These are phyloP conservation scores for Sepiola atlantica DNA, from an alignment of 2,888 invertebrate species.

Conservation along the genomic window DNA sequence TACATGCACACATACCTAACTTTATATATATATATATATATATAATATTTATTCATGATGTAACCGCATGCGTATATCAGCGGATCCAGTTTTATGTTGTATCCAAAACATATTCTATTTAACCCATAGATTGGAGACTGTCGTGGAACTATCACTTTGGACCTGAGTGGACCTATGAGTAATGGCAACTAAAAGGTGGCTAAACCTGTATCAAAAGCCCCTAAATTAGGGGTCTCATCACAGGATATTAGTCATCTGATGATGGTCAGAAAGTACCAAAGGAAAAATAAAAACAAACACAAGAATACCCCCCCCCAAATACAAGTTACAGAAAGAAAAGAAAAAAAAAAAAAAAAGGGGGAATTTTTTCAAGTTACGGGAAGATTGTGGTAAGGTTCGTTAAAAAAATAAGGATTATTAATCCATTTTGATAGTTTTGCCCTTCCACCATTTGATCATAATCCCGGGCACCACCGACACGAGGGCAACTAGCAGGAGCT, in stretches of 20 bases:
- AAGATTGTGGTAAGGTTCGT: neutral
- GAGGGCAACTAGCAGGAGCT: slow-evolving; percentile 72
- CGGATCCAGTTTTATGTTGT: too few relatives aligned
- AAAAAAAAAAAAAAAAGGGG: neutral
- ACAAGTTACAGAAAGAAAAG: neutral
- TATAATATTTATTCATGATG: too few relatives aligned
- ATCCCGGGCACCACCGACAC: slow-evolving; percentile 72
- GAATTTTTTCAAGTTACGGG: neutral
- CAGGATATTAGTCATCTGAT: neutral
- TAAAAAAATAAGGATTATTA: neutral
- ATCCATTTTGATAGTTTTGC: slow-evolving; percentile 13
- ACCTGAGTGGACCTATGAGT: neutral
- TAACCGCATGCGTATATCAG: too few relatives aligned
- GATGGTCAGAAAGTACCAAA: neutral
- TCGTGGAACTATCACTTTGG: neutral
- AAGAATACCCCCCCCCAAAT: neutral
- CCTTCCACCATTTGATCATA: slow-evolving; percentile 57
- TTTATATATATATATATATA: too few relatives aligned
- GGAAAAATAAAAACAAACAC: neutral
- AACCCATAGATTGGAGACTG: neutral
- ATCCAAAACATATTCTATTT: neutral
- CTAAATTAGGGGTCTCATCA: neutral
- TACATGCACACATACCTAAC: too few relatives aligned
- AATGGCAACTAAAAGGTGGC: neutral
- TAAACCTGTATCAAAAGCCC: neutral